Base-by-base conservation (phyloP, 2,113 vertebrate species). In the Apeltes quadracus region DNA sequence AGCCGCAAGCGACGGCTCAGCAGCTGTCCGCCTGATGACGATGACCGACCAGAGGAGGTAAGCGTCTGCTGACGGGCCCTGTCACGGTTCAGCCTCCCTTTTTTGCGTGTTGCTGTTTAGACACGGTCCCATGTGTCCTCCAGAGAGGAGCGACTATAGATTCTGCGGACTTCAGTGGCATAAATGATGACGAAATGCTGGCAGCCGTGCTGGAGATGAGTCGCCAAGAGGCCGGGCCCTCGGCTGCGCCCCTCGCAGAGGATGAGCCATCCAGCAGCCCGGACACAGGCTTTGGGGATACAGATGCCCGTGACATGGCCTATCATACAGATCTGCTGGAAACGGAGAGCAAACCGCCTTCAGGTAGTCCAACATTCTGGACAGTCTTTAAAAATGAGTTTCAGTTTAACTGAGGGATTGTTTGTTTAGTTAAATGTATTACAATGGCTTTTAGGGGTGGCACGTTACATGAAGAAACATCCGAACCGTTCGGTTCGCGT, bases 221-320 rank as follows among this genome's bases (percentile, higher is more conserved):
- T 89, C 90, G 96, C 61, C 89, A 95, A 67, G 93, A 97, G 89
- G 91, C 85, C 12, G 75, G 72, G 6, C 81, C 89, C 7, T 93
- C 95, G 3, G 88, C 91, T 0, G 61, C 75, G 16, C 88, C 72
- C 0, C 41, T 92, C 4, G 51, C 93, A 13, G 95, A 97, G 16
- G 94, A 96, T 7, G 97, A 98, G 76, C 95, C 95, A 2, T 96
- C 95, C 58, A 98, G 96, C 88, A 93, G 93, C 72, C 97, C 97
- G 0, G 98, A 99, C 85, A 98, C 97, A 0, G 98, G 98, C 27
- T 98, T 98, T 85, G 97, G 95, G 46, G 98, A 98, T 3, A 87
- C 96, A 0, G 97, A 98, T 54, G 82, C 93, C 56, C 96, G 95
- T 32, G 96, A 98, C 55, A 87, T 96, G 78, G 92, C 94, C 4